Evolutionary conservation across 2,797 vertebrate species (phyloP).

Genomic region (Halcyon badia): DNA sequence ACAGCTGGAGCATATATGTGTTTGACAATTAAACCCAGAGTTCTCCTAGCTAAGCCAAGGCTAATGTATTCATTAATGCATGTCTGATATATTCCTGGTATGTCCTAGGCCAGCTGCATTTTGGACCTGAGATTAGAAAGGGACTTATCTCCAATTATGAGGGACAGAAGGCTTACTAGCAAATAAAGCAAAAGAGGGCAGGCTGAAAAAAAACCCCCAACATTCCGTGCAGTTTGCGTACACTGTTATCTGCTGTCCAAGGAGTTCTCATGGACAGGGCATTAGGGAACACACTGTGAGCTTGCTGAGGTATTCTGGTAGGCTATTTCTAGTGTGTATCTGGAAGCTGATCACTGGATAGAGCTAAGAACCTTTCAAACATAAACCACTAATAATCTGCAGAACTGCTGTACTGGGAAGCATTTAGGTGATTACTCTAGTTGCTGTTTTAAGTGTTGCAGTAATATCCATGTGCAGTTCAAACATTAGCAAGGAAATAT

Average conservation of each 20-base stretch:
- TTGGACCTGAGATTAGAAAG: neutral
- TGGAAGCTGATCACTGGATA: neutral
- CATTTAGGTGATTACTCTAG: neutral
- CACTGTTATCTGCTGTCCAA: neutral
- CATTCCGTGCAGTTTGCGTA: neutral
- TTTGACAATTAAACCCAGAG: neutral
- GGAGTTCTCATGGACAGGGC: neutral
- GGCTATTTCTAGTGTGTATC: neutral
- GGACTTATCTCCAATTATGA: neutral
- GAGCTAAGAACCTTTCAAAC: neutral
- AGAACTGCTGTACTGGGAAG: neutral
- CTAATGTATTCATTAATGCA: neutral
- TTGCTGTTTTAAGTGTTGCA: neutral
- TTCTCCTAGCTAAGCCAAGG: neutral
- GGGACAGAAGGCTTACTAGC: neutral
- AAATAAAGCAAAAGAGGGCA: neutral
- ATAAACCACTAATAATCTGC: neutral
- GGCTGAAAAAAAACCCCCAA: neutral
- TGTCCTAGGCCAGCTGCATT: neutral
- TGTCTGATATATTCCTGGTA: neutral
- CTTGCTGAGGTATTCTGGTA: neutral
- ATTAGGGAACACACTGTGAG: neutral
- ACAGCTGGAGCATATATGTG: neutral
- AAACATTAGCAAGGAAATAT: neutral
- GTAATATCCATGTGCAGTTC: neutral